A percentile compares a stretch with the other conserved stretches of the same genome.
Conservation (phyloP, 2,113 vertebrate genomes). For the Dryoscopus gambensis region DNA sequence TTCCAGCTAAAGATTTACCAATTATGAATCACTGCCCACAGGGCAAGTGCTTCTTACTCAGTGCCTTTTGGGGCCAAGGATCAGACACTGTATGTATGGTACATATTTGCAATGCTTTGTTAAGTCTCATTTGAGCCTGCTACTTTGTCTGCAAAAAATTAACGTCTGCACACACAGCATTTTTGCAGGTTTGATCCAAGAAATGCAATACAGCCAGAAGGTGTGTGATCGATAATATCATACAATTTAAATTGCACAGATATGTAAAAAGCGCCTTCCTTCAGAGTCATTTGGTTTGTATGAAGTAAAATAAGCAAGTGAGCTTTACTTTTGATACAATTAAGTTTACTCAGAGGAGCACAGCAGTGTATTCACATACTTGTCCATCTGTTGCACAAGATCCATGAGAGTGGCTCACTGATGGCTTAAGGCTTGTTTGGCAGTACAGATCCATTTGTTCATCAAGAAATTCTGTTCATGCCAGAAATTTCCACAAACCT, state of each 20-base stretch:
- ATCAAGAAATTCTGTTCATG: not conserved
- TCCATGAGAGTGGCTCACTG: not conserved
- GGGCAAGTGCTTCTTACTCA: not conserved
- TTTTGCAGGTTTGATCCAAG: not conserved
- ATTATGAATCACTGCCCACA: not conserved
- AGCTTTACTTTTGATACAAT: not conserved
- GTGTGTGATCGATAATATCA: rapidly evolving
- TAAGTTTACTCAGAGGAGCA: not conserved
- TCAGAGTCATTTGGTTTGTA: not conserved
- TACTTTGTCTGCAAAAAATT: not conserved
- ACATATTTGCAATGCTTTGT: not conserved
- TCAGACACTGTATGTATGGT: not conserved
- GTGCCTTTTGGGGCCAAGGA: not conserved
- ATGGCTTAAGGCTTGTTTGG: not conserved
- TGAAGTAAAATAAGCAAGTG: not conserved
- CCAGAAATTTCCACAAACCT: not conserved
- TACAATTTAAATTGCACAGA: not conserved
- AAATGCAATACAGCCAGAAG: not conserved
- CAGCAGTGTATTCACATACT: not conserved
- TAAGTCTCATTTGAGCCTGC: not conserved
- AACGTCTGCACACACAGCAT: not conserved
- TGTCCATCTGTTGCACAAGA: not conserved
- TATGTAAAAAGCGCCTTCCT: not conserved
- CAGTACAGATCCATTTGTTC: not conserved
- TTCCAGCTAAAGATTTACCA: not conserved